These are phyloP conservation scores for Galeopsomyia nigrocyanea DNA, from an alignment of 2,888 invertebrate species.

Conservation along the genomic window DNA sequence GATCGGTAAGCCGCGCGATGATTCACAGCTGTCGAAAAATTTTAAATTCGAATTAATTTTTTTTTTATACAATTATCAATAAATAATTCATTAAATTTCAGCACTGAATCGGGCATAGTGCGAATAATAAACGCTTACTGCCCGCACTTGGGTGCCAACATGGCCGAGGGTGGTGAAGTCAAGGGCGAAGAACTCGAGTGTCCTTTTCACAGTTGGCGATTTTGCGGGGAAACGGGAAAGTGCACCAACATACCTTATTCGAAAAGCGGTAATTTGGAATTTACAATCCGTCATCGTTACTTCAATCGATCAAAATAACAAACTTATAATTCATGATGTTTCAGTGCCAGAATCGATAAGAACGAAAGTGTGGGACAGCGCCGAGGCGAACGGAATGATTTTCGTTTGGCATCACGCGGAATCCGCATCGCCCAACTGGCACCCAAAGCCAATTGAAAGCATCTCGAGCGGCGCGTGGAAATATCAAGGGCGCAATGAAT, in stretches of 20 bases:
- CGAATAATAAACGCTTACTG: slow-evolving; percentile 88
- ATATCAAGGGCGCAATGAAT: slow-evolving; percentile 84
- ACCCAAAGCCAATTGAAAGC: slow-evolving; percentile 72
- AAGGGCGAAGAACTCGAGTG: slow-evolving; percentile 85
- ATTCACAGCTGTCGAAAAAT: too few species aligned
- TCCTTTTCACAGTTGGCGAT: slow-evolving; percentile 91
- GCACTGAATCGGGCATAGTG: slow-evolving; percentile 72
- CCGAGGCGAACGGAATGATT: slow-evolving; percentile 81
- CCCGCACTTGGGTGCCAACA: slow-evolving; percentile 90
- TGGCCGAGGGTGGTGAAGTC: slow-evolving; percentile 85
- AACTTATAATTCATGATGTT: slow-evolving; percentile 19
- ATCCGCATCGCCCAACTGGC: slow-evolving; percentile 78
- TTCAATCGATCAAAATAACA: slow-evolving; percentile 1
- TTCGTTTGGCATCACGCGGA: slow-evolving; percentile 90
- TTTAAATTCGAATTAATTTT: too few species aligned
- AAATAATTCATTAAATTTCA: slow-evolving; percentile 47
- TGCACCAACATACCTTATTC: slow-evolving; percentile 84
- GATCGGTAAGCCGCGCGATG: too few species aligned
- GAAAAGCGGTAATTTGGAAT: slow-evolving; percentile 57
- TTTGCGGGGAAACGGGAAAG: slow-evolving; percentile 80
- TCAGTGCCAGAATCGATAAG: slow-evolving; percentile 79
- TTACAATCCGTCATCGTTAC: not conserved
- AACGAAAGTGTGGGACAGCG: slow-evolving; percentile 78
- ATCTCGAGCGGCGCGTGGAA: slow-evolving; percentile 73
- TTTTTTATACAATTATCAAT: too few species aligned